Conservation (phyloP, 2,888 invertebrate species). For the Urechis unicinctus region DNA sequence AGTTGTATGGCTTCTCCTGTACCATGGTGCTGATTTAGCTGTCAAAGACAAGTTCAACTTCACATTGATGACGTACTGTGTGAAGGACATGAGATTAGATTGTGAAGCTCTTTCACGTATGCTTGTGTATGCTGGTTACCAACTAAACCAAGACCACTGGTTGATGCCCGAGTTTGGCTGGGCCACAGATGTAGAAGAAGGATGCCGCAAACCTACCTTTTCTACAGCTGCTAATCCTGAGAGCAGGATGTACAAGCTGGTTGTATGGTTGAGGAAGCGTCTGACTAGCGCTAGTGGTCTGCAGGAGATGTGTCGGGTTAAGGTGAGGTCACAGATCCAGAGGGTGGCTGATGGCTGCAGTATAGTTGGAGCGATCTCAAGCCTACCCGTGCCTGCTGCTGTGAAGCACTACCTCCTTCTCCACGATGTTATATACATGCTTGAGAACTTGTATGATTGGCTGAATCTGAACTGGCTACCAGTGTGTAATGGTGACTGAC, state of each 20-base stretch:
- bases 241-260: slow-evolving; percentile 18
- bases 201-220: not conserved
- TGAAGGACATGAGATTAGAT: slow-evolving; percentile 20
- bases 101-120: slow-evolving; percentile 20
- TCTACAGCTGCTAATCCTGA: slow-evolving; percentile 9
- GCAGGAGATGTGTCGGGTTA: slow-evolving; percentile 14
- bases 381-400: slow-evolving; percentile 17
- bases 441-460: too few relatives aligned
- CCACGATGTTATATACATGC: slow-evolving; percentile 6
- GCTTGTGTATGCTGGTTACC: slow-evolving; percentile 20
- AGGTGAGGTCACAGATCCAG: slow-evolving; percentile 10
- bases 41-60: slow-evolving; percentile 9
- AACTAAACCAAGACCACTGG: slow-evolving; percentile 21
- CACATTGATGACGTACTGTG: slow-evolving; percentile 17
- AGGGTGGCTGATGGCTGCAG: slow-evolving; percentile 8
- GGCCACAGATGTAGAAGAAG: not conserved
- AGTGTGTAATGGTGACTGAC: too few relatives aligned
- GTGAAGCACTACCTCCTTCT: slow-evolving; percentile 18
- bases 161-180: not conserved
- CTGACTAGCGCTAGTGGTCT: slow-evolving; percentile 13
- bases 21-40: slow-evolving; percentile 20
- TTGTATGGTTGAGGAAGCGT: slow-evolving; percentile 16
- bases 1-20: slow-evolving; percentile 18
- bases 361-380: slow-evolving; percentile 11
- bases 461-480: too few relatives aligned